Percentiles rank a stretch among this genome's conserved stretches.
Conservation (phyloP, 2,113 vertebrate species). For the Tupaia tana region DNA sequence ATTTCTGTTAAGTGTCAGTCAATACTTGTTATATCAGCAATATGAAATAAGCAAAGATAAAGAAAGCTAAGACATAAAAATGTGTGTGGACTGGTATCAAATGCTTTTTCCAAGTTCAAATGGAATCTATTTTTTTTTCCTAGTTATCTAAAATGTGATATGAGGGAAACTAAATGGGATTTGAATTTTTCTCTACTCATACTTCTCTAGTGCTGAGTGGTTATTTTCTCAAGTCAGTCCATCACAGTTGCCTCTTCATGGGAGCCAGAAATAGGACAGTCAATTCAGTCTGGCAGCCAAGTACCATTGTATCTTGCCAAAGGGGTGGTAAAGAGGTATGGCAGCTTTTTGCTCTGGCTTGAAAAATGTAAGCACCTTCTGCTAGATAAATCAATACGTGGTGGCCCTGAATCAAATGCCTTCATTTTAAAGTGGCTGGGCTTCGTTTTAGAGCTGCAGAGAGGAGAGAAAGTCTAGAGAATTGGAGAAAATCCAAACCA, state of each 20-base stretch:
- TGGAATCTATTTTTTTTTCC: not conserved
- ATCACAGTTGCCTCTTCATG: not conserved
- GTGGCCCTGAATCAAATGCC: constrained; percentile 54
- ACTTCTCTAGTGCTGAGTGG: not conserved
- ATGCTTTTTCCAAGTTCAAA: not conserved
- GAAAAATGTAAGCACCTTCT: constrained; percentile 64
- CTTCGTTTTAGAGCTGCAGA: constrained; percentile 76
- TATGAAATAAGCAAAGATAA: constrained; percentile 27
- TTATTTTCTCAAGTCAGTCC: constrained; percentile 26
- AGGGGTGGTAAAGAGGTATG: not conserved
- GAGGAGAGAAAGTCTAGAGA: constrained; percentile 79
- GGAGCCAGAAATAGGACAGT: not conserved
- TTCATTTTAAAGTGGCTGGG: constrained; percentile 72
- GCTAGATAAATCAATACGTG: constrained; percentile 34
- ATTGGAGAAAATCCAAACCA: constrained; percentile 84
- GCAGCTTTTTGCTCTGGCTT: constrained; percentile 21
- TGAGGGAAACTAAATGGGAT: not conserved
- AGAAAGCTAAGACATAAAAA: not conserved
- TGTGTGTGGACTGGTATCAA: not conserved
- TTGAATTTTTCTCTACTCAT: constrained; percentile 36
- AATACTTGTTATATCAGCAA: not conserved
- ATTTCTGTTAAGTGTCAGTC: constrained; percentile 8
- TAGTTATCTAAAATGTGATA: not conserved
- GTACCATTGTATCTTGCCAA: not conserved
- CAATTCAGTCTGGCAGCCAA: not conserved